phyloP scores from a whole-genome alignment of 2,113 vertebrate genomes.

The Serilophus lunatus region DNA sequence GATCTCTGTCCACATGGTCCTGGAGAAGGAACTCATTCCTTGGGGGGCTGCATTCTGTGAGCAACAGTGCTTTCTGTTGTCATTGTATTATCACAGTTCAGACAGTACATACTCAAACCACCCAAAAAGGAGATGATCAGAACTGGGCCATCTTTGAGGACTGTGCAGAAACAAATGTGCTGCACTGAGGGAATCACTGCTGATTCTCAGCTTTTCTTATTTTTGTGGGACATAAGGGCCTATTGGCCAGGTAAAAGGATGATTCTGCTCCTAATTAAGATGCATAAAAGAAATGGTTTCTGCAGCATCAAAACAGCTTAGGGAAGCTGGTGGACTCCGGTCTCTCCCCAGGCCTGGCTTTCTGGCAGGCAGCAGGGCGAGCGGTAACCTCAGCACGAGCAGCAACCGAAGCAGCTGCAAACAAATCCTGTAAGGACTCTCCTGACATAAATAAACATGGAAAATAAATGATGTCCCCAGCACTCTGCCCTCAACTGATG shows the following conservation, averaged over 20 bases:
- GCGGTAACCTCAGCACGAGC: not conserved
- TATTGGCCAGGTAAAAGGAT: not conserved
- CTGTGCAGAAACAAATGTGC: not conserved
- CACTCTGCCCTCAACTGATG: slow-evolving; percentile 40
- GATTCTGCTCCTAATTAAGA: not conserved
- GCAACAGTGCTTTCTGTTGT: not conserved
- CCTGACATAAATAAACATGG: slow-evolving; percentile 40
- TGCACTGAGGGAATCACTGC: not conserved
- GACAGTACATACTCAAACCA: not conserved
- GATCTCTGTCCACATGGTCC: not conserved
- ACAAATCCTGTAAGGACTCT: slow-evolving; percentile 38
- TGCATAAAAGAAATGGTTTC: not conserved
- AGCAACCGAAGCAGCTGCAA: not conserved
- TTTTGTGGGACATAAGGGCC: not conserved
- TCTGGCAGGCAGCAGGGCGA: not conserved
- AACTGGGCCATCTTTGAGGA: not conserved
- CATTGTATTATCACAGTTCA: not conserved
- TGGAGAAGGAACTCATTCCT: not conserved
- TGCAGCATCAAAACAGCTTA: not conserved
- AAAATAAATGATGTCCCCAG: slow-evolving; percentile 12
- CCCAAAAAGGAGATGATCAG: not conserved
- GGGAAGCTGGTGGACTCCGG: not conserved
- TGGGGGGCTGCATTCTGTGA: not conserved
- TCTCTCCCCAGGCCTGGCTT: not conserved
- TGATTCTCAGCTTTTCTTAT: not conserved